phyloP scores from a whole-genome alignment of 2,888 invertebrate genomes.

The Megalurothrips usitatus region DNA sequence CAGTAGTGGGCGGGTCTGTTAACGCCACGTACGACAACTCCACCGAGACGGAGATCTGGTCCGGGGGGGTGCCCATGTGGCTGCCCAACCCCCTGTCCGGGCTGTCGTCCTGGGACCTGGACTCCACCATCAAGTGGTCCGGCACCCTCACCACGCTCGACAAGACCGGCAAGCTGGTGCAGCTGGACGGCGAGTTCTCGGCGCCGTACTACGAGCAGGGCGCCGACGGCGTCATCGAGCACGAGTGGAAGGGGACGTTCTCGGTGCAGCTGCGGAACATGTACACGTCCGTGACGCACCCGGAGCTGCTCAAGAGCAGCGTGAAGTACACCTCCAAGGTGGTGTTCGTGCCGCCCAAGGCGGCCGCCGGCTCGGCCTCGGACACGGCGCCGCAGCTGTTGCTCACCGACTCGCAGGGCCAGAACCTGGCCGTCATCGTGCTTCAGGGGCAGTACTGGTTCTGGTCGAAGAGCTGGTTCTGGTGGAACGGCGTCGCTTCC shows the following conservation, averaged over 20 bases:
- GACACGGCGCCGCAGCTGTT: background rate
- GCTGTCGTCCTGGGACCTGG: background rate
- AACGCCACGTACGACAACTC: conserved; percentile 13
- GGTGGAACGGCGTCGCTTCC: conserved; percentile 13
- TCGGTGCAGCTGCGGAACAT: background rate
- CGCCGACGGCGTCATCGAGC: background rate
- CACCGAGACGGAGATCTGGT: background rate
- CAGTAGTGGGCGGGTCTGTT: background rate
- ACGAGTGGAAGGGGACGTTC: conserved; percentile 3
- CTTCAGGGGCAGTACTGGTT: conserved; percentile 9
- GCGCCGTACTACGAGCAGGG: conserved; percentile 1
- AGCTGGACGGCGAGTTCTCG: background rate
- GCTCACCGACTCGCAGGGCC: background rate
- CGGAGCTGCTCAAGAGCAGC: background rate
- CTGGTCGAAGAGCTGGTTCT: conserved; percentile 13
- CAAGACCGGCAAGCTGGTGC: background rate
- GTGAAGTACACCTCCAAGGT: background rate
- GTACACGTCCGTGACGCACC: background rate
- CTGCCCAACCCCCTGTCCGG: conserved; percentile 9
- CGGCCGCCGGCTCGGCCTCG: background rate
- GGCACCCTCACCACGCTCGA: background rate
- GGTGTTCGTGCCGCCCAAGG: background rate
- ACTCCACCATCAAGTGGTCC: background rate
- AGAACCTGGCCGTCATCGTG: conserved; percentile 16
- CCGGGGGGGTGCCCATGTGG: conserved; percentile 3